Conservation (phyloP, 2,888 invertebrate genomes). For the Stenodera caucasica region DNA sequence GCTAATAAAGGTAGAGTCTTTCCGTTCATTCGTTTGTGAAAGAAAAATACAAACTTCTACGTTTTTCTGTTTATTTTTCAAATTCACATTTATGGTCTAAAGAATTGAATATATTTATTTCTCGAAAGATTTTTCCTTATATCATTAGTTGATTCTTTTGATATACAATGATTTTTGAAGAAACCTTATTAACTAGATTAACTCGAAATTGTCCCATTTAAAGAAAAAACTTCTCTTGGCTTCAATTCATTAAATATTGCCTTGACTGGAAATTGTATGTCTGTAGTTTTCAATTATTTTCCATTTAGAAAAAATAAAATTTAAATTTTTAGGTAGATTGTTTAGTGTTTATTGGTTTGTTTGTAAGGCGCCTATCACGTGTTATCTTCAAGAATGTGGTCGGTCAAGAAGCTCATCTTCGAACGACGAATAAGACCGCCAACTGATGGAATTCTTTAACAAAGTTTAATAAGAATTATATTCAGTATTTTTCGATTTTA, state of each 20-base stretch:
- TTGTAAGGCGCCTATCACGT: slow-evolving; percentile 15
- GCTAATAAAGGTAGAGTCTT: too few species aligned
- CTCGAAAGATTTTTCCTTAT: too few species aligned
- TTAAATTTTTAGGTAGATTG: too few species aligned
- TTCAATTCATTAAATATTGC: neutral
- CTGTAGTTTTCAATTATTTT: neutral
- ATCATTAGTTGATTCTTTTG: too few species aligned
- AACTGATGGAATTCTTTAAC: slow-evolving; percentile 1
- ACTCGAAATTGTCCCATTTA: neutral
- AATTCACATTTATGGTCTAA: too few species aligned
- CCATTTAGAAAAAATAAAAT: neutral
- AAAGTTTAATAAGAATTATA: slow-evolving; percentile 3
- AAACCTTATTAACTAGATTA: slow-evolving; percentile 3
- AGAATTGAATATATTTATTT: too few species aligned
- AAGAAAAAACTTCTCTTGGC: neutral
- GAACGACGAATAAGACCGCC: neutral
- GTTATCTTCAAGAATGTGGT: slow-evolving; percentile 19
- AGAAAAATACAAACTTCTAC: too few species aligned
- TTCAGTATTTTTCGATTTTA: neutral
- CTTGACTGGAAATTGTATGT: neutral
- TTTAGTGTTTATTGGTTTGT: neutral
- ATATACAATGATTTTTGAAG: too few species aligned
- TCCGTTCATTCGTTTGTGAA: too few species aligned
- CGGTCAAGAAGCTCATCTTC: slow-evolving; percentile 14
- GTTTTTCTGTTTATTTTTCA: too few species aligned